phyloP scores from a whole-genome alignment of 2,888 invertebrate genomes.

The Lithophane ornitopus region DNA sequence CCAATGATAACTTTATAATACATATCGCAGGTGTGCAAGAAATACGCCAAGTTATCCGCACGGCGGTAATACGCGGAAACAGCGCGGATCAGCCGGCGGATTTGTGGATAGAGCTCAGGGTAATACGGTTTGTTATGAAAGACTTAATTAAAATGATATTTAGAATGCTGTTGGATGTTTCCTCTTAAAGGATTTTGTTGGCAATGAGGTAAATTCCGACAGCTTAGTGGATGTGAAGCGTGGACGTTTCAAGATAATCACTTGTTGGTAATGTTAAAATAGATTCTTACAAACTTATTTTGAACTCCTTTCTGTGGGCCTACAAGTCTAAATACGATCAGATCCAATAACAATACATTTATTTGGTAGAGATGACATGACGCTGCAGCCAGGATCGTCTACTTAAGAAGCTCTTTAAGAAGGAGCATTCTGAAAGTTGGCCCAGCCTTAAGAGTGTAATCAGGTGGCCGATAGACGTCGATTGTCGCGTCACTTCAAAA shows the following conservation, averaged over 20 bases:
- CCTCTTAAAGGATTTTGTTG: neutral
- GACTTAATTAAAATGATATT: slow-evolving; percentile 32
- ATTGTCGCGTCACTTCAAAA: too few species aligned
- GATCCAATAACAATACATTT: neutral
- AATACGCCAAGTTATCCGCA: slow-evolving; percentile 16
- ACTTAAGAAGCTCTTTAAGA: neutral
- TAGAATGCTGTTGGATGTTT: neutral
- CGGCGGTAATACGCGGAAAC: slow-evolving; percentile 30
- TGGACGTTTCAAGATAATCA: neutral
- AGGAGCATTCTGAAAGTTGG: neutral
- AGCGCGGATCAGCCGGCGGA: slow-evolving; percentile 26
- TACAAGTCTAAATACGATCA: neutral
- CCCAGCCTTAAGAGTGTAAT: too few species aligned
- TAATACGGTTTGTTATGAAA: slow-evolving; percentile 4
- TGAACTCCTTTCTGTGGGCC: neutral
- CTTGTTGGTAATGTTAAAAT: neutral
- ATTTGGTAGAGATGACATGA: neutral
- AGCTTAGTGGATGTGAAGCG: neutral
- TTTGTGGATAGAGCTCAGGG: slow-evolving; percentile 13
- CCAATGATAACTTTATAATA: neutral
- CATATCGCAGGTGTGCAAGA: neutral
- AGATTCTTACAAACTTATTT: neutral
- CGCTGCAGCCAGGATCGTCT: neutral
- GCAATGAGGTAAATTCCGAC: neutral
- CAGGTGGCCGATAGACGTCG: too few species aligned